These are phyloP conservation scores for Turdus rufiventris DNA, from an alignment of 2,113 vertebrate species.

Conservation along the genomic window DNA sequence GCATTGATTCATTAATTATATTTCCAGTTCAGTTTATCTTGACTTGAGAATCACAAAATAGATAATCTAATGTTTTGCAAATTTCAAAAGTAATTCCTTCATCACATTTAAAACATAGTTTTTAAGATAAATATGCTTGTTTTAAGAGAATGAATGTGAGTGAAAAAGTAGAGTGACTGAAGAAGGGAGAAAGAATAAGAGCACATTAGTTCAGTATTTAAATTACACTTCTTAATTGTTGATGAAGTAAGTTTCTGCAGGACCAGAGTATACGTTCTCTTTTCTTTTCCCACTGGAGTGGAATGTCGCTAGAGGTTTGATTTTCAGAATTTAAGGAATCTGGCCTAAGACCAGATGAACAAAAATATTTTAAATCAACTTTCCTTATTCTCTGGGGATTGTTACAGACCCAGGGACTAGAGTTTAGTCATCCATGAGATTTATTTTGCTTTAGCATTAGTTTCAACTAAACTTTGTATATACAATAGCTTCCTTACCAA, in stretches of 20 bases:
- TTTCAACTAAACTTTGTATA: conserved; percentile 51
- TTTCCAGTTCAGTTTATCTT: neutral
- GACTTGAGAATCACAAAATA: neutral
- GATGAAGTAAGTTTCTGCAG: neutral
- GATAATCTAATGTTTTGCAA: neutral
- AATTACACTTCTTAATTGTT: neutral
- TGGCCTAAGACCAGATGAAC: conserved; percentile 64
- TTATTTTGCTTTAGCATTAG: conserved; percentile 54
- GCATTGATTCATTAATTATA: neutral
- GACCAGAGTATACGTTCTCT: neutral
- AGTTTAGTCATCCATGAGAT: conserved; percentile 60
- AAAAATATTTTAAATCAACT: conserved; percentile 71
- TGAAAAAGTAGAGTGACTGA: neutral
- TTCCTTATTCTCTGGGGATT: conserved; percentile 59
- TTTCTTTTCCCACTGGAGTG: conserved; percentile 60
- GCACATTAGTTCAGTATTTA: neutral
- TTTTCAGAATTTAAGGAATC: conserved; percentile 69
- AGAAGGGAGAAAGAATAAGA: neutral
- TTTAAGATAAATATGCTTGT: neutral
- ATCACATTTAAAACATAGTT: neutral
- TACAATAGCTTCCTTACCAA: conserved; percentile 49
- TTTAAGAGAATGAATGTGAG: neutral
- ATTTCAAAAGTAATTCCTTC: neutral
- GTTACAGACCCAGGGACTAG: conserved; percentile 25
- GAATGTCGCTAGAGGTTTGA: conserved; percentile 59